Conservation (phyloP, 2,797 vertebrate genomes). For the Spinus pinus region DNA sequence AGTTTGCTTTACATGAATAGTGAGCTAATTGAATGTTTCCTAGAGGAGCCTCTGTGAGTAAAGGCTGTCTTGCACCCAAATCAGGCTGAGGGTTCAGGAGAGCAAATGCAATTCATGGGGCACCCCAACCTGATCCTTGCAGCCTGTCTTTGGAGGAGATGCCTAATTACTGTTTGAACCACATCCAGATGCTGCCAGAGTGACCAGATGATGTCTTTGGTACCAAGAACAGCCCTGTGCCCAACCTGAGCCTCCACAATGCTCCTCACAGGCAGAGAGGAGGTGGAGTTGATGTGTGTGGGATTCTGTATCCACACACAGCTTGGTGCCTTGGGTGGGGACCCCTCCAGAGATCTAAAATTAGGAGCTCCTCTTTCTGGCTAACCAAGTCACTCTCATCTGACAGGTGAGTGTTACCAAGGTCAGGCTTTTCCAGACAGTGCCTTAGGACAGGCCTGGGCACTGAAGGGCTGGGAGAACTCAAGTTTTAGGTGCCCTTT, state of each 20-base stretch:
- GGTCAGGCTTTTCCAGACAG: background rate
- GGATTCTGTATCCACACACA: accelerated
- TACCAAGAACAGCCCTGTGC: background rate
- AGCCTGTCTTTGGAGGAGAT: background rate
- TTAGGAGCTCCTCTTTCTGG: background rate
- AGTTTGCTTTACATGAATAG: background rate
- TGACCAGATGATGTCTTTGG: background rate
- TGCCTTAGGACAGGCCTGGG: background rate
- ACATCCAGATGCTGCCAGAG: background rate
- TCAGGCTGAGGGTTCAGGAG: background rate
- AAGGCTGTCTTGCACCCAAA: background rate
- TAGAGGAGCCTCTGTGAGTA: background rate
- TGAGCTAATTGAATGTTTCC: background rate
- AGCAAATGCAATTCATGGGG: background rate
- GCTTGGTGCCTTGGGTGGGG: background rate
- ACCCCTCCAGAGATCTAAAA: background rate
- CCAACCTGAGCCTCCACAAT: background rate
- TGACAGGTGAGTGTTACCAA: background rate
- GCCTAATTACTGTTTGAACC: background rate
- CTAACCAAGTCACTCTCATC: background rate
- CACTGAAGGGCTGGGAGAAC: background rate
- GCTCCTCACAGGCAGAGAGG: background rate
- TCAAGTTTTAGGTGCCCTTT: background rate
- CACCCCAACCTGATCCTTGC: background rate
- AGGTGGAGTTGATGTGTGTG: accelerated